phyloP scores from a whole-genome alignment of 2,797 vertebrate genomes.

The Poeciliopsis infans region DNA sequence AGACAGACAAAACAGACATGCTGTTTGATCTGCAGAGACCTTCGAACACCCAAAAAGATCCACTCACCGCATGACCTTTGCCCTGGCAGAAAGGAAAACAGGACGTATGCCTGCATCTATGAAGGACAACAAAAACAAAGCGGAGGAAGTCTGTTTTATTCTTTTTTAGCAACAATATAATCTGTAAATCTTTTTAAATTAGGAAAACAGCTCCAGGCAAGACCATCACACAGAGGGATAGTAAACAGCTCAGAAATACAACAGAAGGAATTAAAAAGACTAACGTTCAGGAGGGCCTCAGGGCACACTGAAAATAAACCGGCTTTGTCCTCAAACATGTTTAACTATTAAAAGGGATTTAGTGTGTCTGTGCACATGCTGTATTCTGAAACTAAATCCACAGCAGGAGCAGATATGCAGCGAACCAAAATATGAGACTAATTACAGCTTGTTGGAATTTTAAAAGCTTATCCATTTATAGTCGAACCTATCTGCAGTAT shows the following conservation, averaged over 20 bases:
- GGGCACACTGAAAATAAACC: conserved; percentile 53
- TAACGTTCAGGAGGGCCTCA: conserved; percentile 32
- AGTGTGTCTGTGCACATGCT: conserved; percentile 23
- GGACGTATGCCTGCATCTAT: conserved; percentile 37
- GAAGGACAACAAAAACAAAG: conserved; percentile 38
- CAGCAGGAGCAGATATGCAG: conserved; percentile 21
- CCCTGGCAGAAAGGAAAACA: conserved; percentile 18
- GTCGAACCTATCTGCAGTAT: conserved; percentile 51
- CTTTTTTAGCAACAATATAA: conserved; percentile 14
- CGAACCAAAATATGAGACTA: conserved; percentile 25
- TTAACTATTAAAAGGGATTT: conserved; percentile 32
- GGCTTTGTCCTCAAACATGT: conserved; percentile 40
- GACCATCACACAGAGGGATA: conserved; percentile 36
- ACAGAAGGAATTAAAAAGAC: conserved; percentile 52
- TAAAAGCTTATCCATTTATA: conserved; percentile 41
- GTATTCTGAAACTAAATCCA: conserved; percentile 13
- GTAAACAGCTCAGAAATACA: conserved; percentile 37
- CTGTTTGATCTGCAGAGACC: conserved; percentile 41
- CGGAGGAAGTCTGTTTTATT: conserved; percentile 43
- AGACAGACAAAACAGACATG: conserved; percentile 60
- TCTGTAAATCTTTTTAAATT: conserved; percentile 47
- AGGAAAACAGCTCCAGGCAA: conserved; percentile 45
- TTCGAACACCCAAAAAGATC: conserved; percentile 37
- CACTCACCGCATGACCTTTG: conserved; percentile 46
- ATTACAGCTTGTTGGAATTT: conserved; percentile 54